Percentiles rank a stretch among this genome's conserved stretches.
phyloP scores from a whole-genome alignment of 2,113 vertebrate species.

The Erinaceus europaeus region DNA sequence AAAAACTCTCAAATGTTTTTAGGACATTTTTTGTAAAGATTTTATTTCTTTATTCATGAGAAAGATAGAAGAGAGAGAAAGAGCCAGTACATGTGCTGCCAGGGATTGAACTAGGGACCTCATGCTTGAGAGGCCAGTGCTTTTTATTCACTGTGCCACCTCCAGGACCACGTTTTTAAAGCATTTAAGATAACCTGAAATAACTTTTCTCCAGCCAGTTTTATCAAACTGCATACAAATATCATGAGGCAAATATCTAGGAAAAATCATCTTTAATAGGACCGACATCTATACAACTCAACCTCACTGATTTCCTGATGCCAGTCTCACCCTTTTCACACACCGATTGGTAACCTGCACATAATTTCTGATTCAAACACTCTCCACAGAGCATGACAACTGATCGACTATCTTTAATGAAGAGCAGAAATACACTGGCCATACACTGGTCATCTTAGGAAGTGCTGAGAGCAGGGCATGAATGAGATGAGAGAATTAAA shows the following conservation, averaged over 20 bases:
- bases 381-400: background rate
- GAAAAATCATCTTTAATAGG: background rate
- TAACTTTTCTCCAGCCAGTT: background rate
- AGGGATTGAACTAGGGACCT: background rate
- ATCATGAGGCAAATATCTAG: constrained; percentile 1
- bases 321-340: constrained; percentile 45
- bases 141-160: background rate
- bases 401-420: background rate
- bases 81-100: background rate
- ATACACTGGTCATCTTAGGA: background rate
- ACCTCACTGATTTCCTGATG: constrained; percentile 57
- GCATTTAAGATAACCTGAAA: background rate
- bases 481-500: background rate
- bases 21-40: no score
- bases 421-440: background rate
- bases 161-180: background rate
- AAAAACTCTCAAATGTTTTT: constrained; percentile 25
- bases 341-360: background rate
- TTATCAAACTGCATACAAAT: constrained; percentile 8
- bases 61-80: no score
- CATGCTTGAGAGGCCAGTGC: background rate
- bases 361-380: background rate
- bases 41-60: no score
- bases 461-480: background rate
- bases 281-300: constrained; percentile 27